Percentiles rank a stretch among this genome's conserved stretches.
phyloP scores from a whole-genome alignment of 2,888 invertebrate genomes.

The Teleogryllus oceanicus region DNA sequence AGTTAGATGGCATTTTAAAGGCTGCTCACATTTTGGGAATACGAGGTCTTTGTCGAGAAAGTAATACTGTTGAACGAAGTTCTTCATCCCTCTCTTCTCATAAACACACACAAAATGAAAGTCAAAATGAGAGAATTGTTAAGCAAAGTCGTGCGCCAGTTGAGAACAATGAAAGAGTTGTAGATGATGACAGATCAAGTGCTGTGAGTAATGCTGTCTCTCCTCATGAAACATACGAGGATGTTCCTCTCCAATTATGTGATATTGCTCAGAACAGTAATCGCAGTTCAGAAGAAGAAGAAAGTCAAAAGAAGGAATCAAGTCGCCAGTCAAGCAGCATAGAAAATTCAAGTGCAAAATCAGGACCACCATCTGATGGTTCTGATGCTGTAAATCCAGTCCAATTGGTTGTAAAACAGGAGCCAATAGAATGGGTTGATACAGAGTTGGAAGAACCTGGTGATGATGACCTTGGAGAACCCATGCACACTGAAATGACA shows the following conservation, averaged over 20 bases:
- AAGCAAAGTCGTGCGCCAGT: neutral
- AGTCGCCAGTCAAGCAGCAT: neutral
- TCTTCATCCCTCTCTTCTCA: neutral
- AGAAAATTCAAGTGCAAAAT: neutral
- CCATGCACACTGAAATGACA: constrained; percentile 64
- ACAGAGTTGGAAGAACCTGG: constrained; percentile 53
- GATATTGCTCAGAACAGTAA: neutral
- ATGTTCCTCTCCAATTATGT: neutral
- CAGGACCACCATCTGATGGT: constrained; percentile 4
- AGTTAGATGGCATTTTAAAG: constrained; percentile 72
- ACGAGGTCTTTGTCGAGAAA: constrained; percentile 69
- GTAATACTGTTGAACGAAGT: constrained; percentile 37
- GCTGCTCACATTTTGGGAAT: constrained; percentile 80
- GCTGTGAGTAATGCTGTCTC: neutral
- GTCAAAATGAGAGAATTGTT: neutral
- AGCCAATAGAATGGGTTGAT: constrained; percentile 71
- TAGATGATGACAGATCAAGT: neutral
- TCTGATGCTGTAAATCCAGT: constrained; percentile 25
- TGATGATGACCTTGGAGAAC: constrained; percentile 50
- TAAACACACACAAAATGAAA: neutral
- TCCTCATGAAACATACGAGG: neutral
- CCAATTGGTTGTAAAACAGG: constrained; percentile 53
- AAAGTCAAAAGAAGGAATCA: neutral
- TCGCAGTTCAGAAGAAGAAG: constrained; percentile 18
- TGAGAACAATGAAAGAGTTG: neutral